Percentiles rank a stretch among this genome's conserved stretches.
Evolutionary conservation across 2,888 invertebrate species (phyloP).

Genomic region (Omphaloscelis lunosa): DNA sequence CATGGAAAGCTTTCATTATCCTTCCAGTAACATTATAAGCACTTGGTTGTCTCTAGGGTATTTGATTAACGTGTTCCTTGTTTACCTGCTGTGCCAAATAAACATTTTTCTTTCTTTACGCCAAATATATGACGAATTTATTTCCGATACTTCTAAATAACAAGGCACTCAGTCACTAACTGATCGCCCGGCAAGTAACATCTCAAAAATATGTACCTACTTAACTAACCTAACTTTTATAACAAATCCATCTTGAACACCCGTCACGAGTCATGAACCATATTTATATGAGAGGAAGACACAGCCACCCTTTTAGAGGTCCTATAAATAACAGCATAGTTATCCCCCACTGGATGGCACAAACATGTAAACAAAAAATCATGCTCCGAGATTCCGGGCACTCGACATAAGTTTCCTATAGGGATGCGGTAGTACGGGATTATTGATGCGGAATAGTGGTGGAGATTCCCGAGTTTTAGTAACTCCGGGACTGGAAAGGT

Average conservation of each 20-base stretch:
- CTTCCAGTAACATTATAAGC: too few relatives aligned
- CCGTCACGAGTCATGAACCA: conserved; percentile 58
- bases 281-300: conserved; percentile 60
- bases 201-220: background rate
- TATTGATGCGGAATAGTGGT: background rate
- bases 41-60: too few relatives aligned
- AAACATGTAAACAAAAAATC: conserved; percentile 67
- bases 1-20: too few relatives aligned
- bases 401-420: conserved; percentile 79
- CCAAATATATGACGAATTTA: too few relatives aligned
- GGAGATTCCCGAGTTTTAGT: background rate
- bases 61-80: too few relatives aligned
- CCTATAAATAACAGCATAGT: conserved; percentile 69
- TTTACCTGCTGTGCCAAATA: too few relatives aligned
- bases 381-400: conserved; percentile 65
- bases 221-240: background rate
- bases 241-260: conserved; percentile 24
- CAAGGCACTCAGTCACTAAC: background rate
- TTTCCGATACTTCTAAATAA: too few relatives aligned
- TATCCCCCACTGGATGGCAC: conserved; percentile 65
- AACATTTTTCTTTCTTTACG: too few relatives aligned
- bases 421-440: conserved; percentile 39
- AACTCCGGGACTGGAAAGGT: background rate
- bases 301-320: conserved; percentile 62
- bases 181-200: background rate